Evolutionary conservation across 2,888 invertebrate genomes (phyloP), one percentile per base, ranked within the genome.

Genomic region (Hipparchia sbordonii): DNA sequence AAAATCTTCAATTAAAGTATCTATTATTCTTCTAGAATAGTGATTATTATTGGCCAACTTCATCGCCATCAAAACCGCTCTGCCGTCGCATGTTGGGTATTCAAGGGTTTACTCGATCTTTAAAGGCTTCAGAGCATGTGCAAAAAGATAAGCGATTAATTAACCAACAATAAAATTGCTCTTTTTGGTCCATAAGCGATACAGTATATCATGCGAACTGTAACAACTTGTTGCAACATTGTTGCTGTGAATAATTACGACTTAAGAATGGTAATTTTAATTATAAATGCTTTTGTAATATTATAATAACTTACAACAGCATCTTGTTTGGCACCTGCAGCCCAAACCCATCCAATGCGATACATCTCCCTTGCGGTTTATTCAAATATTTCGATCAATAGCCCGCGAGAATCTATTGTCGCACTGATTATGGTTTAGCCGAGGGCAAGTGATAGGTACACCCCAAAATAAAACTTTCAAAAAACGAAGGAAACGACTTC

Each of bases 211-310:
- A 39, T 12, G 10, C 33, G 52, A 65, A 65, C 10, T 52, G 65
- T 65, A 65, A 2, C 33, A 52, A 65, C 65, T 33, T 8, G 13
- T 6, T 10, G 52, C 65, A 52, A 65, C 65, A 12, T 52, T 52
- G 65, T 65, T 52, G 65, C 33, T 52, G 4, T 23, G 52, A 51
- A 65, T 52, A 65, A 52, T 52, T 65, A 65, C 7, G 6, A 51
- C 7, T 13, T 23, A 48, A 48, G 46, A 8, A 65, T 33, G 51
- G 51, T 52, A 23, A 23, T 52, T 63, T 62, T 33, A 33, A 57
- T 57, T 23, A 57, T 57, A 6, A 54, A 56, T 56, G 56, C 56
- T 56, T 33, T 59, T 33, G 9, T 59, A 56, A 56, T 13, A n/a
- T 54, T 12, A 2, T 52, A 56, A 13, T 56, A 23, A 23, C 23